A percentile compares a stretch with the other conserved stretches of the same genome.
Conservation (phyloP, 2,888 invertebrate species). For the Meandrusa payeni region DNA sequence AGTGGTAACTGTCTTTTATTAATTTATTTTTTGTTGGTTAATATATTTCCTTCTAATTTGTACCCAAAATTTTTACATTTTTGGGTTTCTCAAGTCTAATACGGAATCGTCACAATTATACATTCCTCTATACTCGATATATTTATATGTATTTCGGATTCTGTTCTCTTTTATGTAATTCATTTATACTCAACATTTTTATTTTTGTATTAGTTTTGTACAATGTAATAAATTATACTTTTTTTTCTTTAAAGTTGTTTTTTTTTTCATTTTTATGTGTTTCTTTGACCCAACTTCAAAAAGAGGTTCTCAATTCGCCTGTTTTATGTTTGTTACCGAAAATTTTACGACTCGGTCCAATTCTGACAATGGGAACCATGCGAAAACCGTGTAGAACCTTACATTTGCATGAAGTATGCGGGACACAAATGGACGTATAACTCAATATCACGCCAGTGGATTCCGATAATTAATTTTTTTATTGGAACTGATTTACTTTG, state of each 20-base stretch:
- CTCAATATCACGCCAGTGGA: too few species aligned
- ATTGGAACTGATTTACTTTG: too few species aligned
- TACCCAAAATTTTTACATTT: conserved; percentile 1
- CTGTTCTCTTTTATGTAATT: conserved; percentile 30
- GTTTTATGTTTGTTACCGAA: too few species aligned
- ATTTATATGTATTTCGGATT: conserved; percentile 39
- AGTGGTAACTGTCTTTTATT: conserved; percentile 6
- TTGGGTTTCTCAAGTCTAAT: background rate
- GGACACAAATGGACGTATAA: too few species aligned
- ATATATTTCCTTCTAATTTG: background rate
- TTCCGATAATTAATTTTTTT: too few species aligned
- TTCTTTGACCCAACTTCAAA: too few species aligned
- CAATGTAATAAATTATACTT: conserved; percentile 74
- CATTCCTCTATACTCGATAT: conserved; percentile 35
- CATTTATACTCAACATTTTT: conserved; percentile 65
- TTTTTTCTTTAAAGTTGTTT: conserved; percentile 43
- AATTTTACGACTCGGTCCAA: too few species aligned
- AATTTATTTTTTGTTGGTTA: conserved; percentile 13
- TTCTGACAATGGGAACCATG: too few species aligned
- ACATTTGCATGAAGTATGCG: too few species aligned
- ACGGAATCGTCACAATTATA: conserved; percentile 13
- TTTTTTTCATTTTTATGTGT: conserved; percentile 23
- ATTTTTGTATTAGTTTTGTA: conserved; percentile 65
- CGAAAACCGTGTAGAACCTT: too few species aligned
- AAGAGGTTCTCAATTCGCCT: too few species aligned